These are phyloP conservation scores for Stenurella melanura DNA, from an alignment of 2,888 invertebrate species.

Conservation along the genomic window DNA sequence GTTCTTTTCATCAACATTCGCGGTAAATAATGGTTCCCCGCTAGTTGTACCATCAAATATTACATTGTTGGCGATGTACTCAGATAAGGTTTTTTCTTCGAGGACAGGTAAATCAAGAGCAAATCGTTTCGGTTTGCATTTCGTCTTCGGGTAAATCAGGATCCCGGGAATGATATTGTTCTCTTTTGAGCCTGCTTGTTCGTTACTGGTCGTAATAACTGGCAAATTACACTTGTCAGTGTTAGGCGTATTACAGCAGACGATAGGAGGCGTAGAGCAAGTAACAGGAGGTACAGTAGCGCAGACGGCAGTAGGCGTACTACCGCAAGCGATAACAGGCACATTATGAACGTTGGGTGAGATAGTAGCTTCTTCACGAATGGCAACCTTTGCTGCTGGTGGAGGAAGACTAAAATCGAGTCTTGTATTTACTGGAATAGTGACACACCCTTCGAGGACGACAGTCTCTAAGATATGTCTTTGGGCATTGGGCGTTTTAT, in stretches of 20 bases:
- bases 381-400: no score
- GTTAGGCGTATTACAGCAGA: no score
- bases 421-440: no score
- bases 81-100: background rate
- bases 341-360: no score
- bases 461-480: no score
- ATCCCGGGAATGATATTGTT: slow-evolving; percentile 55
- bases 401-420: no score
- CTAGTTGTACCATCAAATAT: background rate
- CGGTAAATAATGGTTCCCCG: background rate
- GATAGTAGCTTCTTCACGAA: no score
- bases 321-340: no score
- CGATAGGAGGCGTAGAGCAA: no score
- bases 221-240: no score
- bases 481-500: background rate
- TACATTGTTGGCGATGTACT: background rate
- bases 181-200: background rate
- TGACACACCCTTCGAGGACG: no score
- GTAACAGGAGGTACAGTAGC: background rate
- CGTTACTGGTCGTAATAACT: no score
- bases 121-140: slow-evolving; percentile 41
- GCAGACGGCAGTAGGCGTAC: background rate
- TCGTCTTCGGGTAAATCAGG: slow-evolving; percentile 54
- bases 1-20: background rate
- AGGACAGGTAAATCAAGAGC: slow-evolving; percentile 4